A percentile compares a stretch with the other conserved stretches of the same genome.
Conservation (phyloP, 2,113 vertebrate species). For the Datnioides undecimradiatus region DNA sequence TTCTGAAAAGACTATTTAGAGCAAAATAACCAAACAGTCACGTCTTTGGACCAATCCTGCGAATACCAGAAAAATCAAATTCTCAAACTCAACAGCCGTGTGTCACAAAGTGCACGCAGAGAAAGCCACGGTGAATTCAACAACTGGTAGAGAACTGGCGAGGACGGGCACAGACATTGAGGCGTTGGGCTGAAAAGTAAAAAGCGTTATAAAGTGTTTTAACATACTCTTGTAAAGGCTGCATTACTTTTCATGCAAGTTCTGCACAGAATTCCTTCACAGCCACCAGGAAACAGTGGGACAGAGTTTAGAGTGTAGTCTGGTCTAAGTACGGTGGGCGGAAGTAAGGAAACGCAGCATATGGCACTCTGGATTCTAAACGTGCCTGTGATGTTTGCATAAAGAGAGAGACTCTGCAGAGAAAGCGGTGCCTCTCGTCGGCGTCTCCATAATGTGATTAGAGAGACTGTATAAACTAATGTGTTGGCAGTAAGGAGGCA, state of each 20-base stretch:
- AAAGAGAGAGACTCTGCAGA: background rate
- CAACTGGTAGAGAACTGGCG: background rate
- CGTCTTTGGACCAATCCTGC: background rate
- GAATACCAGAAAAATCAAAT: too few relatives aligned
- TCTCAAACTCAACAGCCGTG: too few relatives aligned
- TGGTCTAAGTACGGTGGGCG: background rate
- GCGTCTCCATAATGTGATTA: conserved; percentile 7
- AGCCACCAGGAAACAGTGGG: background rate
- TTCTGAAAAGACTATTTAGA: background rate
- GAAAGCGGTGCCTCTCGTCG: background rate
- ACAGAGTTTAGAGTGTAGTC: background rate
- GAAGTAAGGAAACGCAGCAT: conserved; percentile 4
- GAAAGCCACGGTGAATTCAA: background rate
- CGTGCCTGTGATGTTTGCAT: conserved; percentile 2
- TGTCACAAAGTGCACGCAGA: background rate
- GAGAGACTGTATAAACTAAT: conserved; percentile 11
- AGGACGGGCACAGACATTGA: background rate
- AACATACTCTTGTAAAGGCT: background rate
- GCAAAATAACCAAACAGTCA: background rate
- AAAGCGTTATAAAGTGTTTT: background rate
- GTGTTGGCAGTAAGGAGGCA: conserved; percentile 7
- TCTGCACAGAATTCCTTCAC: background rate
- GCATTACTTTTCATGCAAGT: background rate
- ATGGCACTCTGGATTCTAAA: conserved; percentile 6
- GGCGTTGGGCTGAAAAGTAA: background rate